Base-by-base conservation (phyloP, 2,113 vertebrate species). In the Hemichromis elongatus region DNA sequence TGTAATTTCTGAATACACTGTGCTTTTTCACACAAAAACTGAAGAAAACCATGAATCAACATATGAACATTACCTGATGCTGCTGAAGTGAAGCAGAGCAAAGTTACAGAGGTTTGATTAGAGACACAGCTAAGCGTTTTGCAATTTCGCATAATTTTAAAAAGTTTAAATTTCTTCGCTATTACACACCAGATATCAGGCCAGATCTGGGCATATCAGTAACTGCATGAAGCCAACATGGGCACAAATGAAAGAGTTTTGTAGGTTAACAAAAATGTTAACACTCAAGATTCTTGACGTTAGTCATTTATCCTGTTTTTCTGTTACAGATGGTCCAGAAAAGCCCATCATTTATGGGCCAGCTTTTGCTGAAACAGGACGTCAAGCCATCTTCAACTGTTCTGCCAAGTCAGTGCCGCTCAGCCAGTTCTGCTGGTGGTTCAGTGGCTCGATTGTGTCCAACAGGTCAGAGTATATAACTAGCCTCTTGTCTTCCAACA, bases 351-450 rank as follows among this genome's bases (percentile, higher is more conserved):
- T 95, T 78, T 2, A 40, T 30, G 95, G 93, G 13, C 90, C 92
- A 75, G 2, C 1, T n/a, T 55, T 68, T 24, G 93, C 35, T 6
- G 91, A 92, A 77, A 83, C 7, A 8, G 93, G 90, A 77, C 9
- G 14, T 0, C 2, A 1, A 2, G 91, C 81, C 2, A 9, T 33
- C 26, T 92, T 95, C 35, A 73, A 2, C 8, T 96, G 95, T 50
- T 90, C 73, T 57, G 94, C 95, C 24, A 4, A 10, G 42, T 96
- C 95, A 4, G 4, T 33, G 53, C 96, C 94, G 24, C 79, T 80
- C 9, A 93, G 86, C 50, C 24, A 80, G 2, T 92, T 78, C 85
- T 90, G 35, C 81, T 96, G 95, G 96, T 92, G 75, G 85, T 94
- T 92, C 77, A 94, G 90, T 47, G 82, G 52, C 35, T 77, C 70